Conservation (phyloP, 2,797 vertebrate species). For the Halcyon smyrnensis region DNA sequence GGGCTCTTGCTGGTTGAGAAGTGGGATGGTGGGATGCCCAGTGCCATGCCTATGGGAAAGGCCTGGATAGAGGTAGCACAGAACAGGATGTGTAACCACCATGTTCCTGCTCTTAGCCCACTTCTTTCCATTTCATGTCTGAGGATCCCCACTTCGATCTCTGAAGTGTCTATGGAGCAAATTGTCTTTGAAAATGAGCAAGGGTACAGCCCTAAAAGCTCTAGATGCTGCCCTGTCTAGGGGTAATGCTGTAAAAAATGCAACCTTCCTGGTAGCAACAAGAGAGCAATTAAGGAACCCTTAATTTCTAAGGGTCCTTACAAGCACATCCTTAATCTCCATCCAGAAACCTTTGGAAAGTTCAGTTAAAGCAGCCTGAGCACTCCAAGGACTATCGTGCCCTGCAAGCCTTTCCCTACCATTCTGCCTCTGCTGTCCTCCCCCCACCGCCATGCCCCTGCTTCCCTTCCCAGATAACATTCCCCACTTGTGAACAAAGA, state of each 20-base stretch:
- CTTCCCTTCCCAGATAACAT: not conserved
- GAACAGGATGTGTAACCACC: not conserved
- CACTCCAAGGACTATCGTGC: not conserved
- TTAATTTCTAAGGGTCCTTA: not conserved
- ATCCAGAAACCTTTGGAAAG: not conserved
- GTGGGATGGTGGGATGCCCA: not conserved
- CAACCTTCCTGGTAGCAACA: not conserved
- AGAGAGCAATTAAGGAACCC: not conserved
- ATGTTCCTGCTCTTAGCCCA: fast-evolving
- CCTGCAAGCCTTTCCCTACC: not conserved
- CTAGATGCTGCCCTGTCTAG: not conserved
- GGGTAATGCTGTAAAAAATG: not conserved
- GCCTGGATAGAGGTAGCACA: not conserved
- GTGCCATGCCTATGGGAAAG: not conserved
- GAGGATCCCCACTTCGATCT: not conserved
- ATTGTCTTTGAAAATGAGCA: not conserved
- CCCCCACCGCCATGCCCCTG: not conserved
- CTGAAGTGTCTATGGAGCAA: not conserved
- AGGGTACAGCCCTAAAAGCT: not conserved
- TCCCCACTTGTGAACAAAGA: not conserved
- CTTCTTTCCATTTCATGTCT: not conserved
- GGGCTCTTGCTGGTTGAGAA: not conserved
- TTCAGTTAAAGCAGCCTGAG: not conserved
- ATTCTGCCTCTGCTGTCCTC: not conserved
- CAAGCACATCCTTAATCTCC: not conserved